Evolutionary conservation across 1,140 invertebrate species (phyloP).

Genomic region (Penaeus japonicus): DNA sequence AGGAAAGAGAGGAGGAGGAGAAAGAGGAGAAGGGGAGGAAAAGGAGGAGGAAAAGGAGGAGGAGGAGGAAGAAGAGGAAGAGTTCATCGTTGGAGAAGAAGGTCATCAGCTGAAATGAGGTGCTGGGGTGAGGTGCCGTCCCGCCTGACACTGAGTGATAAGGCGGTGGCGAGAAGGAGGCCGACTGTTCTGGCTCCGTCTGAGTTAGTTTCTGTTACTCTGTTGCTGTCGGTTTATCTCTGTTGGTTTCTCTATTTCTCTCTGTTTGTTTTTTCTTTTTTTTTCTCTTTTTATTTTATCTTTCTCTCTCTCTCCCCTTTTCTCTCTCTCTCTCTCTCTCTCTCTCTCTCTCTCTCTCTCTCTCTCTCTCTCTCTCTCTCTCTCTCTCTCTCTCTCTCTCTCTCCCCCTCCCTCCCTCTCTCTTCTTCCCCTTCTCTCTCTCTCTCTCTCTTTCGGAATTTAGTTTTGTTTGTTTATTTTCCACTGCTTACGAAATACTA

Average conservation of each 20-base stretch:
- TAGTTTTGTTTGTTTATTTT: neutral
- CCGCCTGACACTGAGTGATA: too few relatives aligned
- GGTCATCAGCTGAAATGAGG: too few relatives aligned
- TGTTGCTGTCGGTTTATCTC: neutral
- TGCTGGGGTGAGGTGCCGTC: too few relatives aligned
- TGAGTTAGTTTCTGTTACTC: neutral
- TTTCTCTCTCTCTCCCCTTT: neutral
- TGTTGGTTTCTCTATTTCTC: neutral
- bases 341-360: neutral
- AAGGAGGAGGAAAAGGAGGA: too few relatives aligned
- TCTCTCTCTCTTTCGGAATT: neutral
- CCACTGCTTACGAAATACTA: too few relatives aligned
- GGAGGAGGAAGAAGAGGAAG: too few relatives aligned
- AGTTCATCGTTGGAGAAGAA: too few relatives aligned
- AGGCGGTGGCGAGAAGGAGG: too few relatives aligned
- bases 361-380: neutral
- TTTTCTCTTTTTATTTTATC: neutral
- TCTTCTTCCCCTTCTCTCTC: neutral
- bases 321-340: neutral
- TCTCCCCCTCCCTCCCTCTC: neutral
- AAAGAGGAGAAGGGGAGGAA: too few relatives aligned
- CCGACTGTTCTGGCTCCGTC: too few relatives aligned
- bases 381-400: neutral
- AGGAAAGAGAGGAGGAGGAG: too few relatives aligned
- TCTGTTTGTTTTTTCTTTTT: neutral